Conservation (phyloP, 2,797 vertebrate species). For the Muscicapa striata region DNA sequence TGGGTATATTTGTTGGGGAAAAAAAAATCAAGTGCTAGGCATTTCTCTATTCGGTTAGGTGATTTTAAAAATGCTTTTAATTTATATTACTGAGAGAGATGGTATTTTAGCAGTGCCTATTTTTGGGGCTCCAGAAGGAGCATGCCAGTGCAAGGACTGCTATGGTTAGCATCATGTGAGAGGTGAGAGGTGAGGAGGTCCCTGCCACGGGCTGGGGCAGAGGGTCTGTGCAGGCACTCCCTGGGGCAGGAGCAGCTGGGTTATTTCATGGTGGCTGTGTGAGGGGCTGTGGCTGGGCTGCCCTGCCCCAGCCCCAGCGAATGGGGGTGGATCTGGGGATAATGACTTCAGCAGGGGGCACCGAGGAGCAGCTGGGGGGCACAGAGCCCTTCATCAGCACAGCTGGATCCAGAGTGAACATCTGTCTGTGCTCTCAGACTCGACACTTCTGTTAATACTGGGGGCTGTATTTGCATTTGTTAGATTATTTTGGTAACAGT, state of each 20-base stretch:
- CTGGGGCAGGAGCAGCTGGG: neutral
- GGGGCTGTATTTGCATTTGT: conserved; percentile 63
- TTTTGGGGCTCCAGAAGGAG: neutral
- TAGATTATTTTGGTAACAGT: conserved; percentile 62
- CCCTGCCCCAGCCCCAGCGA: neutral
- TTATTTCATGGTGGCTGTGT: neutral
- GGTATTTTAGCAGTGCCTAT: neutral
- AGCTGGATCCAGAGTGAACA: conserved; percentile 65
- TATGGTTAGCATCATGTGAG: accelerated
- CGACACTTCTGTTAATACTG: conserved; percentile 52
- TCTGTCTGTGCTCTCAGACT: conserved; percentile 62
- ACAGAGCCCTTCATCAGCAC: conserved; percentile 68
- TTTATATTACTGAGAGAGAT: neutral
- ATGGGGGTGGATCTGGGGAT: conserved; percentile 42
- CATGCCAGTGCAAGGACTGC: neutral
- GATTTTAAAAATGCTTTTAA: neutral
- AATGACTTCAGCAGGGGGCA: conserved; percentile 66
- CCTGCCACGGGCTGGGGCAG: neutral
- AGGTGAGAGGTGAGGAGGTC: neutral
- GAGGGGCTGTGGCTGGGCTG: neutral
- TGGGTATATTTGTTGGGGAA: neutral
- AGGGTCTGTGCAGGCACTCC: neutral
- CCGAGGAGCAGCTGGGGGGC: conserved; percentile 67
- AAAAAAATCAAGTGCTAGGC: neutral
- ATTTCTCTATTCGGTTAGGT: neutral